Evolutionary conservation across 2,113 vertebrate genomes (phyloP), one percentile per base, ranked within the genome.

Genomic region (Cavia porcellus): DNA sequence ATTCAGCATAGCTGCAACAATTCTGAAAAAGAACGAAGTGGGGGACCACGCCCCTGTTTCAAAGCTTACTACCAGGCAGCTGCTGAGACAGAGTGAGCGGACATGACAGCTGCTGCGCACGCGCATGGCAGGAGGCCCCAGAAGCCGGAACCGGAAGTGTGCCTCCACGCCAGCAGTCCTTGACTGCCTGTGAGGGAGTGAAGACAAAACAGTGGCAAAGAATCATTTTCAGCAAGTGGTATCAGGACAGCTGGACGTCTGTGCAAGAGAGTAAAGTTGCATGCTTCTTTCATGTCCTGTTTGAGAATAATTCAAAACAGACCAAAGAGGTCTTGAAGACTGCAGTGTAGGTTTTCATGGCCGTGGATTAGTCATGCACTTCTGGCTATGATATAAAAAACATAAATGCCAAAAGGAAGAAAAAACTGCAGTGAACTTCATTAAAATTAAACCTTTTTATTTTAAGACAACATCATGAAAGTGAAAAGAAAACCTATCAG

Each of bases 111-210:
- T 42, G n/a, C n/a, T 3, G 14, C 55, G 14, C 24, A 19, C 15
- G 17, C 30, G 50, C 35, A 55, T 20, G 22, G 7, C 50, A 15
- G 45, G 45, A 20, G 30, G 42, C 85, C 22, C 9, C 6, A 25
- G 57, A 77, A 30, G 61, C 55, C 28, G 47, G 68, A 35, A 9
- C 55, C 28, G 47, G 68, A 35, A 14, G 47, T 28, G 80, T 38
- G 5, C 4, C 13, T 83, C 24, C 57, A 9, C 0, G 20, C 4
- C 3, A 62, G 12, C 30, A 25, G 15, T 6, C 32, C 0, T 28
- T 52, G 81, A 50, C 59, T 74, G 52, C 59, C 17, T 47, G 14
- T 42, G 10, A n/a, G 15, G 32, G 24, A 62, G 24, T 30, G 11
- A 85, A 64, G 42, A 12, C 45, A 62, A 12, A 86, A 42, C 35